Evolutionary conservation across 2,888 invertebrate genomes (phyloP).

Genomic region (Gandaritis pyraliata): DNA sequence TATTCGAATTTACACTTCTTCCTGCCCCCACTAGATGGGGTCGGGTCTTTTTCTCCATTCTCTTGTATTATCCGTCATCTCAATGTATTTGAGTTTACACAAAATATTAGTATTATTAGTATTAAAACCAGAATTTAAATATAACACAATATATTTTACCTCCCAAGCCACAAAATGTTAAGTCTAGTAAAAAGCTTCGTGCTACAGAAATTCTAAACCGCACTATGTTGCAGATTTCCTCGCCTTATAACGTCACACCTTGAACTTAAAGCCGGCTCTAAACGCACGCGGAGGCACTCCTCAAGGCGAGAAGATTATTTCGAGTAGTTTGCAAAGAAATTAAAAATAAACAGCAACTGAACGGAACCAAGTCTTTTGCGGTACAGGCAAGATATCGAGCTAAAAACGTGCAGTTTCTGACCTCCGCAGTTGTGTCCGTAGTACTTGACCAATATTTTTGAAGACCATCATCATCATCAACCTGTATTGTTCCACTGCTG

Average conservation of each 20-base stretch:
- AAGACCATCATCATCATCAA: too few species aligned
- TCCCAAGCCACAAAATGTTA: slow-evolving; percentile 17
- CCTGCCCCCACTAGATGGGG: too few species aligned
- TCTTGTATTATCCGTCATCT: too few species aligned
- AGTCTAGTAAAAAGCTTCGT: slow-evolving; percentile 17
- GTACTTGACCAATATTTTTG: too few species aligned
- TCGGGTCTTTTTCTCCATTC: too few species aligned
- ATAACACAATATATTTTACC: slow-evolving; percentile 10
- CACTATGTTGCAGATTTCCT: slow-evolving; percentile 11
- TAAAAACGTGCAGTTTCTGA: too few species aligned
- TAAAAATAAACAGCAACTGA: not conserved
- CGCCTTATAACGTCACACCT: slow-evolving; percentile 4
- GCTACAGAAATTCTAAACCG: slow-evolving; percentile 21
- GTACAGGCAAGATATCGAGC: too few species aligned
- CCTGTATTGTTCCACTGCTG: too few species aligned
- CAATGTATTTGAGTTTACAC: too few species aligned
- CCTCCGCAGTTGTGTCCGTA: too few species aligned
- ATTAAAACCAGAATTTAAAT: not conserved
- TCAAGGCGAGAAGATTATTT: not conserved
- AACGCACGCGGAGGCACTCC: not conserved
- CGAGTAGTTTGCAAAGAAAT: not conserved
- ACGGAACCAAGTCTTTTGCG: not conserved
- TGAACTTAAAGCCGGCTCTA: slow-evolving; percentile 8
- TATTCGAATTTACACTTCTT: too few species aligned
- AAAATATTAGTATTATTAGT: too few species aligned